A percentile compares a stretch with the other conserved stretches of the same genome.
These are phyloP conservation scores for Probaryconus sp. DNA, from an alignment of 1,140 invertebrate genomes.

Conservation along the genomic window DNA sequence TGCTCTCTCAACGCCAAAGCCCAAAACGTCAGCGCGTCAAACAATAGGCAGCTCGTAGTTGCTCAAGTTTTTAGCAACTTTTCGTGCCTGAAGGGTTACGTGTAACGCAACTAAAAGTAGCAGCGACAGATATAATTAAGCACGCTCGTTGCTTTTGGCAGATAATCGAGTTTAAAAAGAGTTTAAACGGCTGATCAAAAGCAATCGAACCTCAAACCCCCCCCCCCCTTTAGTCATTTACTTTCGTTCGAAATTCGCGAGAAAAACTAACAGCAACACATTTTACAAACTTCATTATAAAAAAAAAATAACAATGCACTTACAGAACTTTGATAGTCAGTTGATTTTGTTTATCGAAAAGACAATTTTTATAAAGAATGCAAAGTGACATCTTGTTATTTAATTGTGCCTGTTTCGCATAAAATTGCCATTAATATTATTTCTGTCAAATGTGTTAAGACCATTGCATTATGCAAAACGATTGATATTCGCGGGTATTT, in stretches of 20 bases:
- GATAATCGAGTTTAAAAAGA: constrained; percentile 42
- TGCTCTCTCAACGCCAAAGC: constrained; percentile 1
- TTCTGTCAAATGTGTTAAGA: too few relatives aligned
- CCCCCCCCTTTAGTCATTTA: constrained; percentile 1
- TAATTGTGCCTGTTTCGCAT: too few relatives aligned
- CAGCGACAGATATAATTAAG: constrained; percentile 53
- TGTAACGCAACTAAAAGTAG: constrained; percentile 33
- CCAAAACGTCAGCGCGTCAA: constrained; percentile 41
- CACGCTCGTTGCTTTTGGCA: constrained; percentile 41
- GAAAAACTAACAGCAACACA: background rate
- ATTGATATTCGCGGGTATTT: background rate
- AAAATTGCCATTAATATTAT: too few relatives aligned
- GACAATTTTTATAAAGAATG: too few relatives aligned
- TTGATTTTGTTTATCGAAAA: too few relatives aligned
- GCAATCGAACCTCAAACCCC: constrained; percentile 35
- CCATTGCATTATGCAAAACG: background rate
- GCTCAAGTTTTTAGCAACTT: constrained; percentile 49
- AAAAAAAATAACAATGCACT: background rate
- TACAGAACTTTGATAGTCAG: too few relatives aligned
- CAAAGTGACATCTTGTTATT: too few relatives aligned
- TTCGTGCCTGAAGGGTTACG: constrained; percentile 44
- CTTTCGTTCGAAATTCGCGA: background rate
- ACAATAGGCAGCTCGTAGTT: constrained; percentile 25
- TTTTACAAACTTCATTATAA: background rate
- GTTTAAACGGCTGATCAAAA: constrained; percentile 44